These are phyloP conservation scores for Ciconia nigra DNA, from an alignment of 2,797 vertebrate species.

Conservation along the genomic window DNA sequence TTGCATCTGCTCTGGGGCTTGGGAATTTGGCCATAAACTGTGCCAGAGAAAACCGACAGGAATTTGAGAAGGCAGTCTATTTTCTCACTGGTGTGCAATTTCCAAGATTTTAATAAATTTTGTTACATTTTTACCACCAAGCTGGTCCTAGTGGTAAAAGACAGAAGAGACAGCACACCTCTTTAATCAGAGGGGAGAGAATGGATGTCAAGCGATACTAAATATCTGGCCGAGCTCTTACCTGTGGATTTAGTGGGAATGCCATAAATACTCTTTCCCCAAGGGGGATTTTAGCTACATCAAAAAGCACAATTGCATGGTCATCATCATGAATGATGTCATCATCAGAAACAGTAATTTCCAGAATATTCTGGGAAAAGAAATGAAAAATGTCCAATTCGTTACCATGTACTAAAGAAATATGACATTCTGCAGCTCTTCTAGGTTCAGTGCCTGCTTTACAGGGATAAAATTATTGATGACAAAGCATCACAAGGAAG, in stretches of 20 bases:
- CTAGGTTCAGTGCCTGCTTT: not conserved
- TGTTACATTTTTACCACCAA: not conserved
- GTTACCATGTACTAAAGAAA: not conserved
- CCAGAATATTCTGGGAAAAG: slow-evolving; percentile 79
- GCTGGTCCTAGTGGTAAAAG: not conserved
- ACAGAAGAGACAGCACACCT: not conserved
- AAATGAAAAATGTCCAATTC: not conserved
- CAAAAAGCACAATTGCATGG: slow-evolving; percentile 75
- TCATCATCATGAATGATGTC: slow-evolving; percentile 71
- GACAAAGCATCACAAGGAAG: not conserved
- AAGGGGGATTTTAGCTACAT: slow-evolving; percentile 74
- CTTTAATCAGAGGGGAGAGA: not conserved
- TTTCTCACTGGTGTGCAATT: not conserved
- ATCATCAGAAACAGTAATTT: slow-evolving; percentile 80
- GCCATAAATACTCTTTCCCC: slow-evolving; percentile 61
- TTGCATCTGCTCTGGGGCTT: not conserved
- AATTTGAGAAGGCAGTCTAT: not conserved
- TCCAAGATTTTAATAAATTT: not conserved
- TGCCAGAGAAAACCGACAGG: not conserved
- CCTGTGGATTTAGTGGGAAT: slow-evolving; percentile 75
- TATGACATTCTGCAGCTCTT: not conserved
- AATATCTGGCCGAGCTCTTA: not conserved
- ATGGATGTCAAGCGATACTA: not conserved
- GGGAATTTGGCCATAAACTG: not conserved
- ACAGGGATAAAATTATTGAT: not conserved